phyloP scores from a whole-genome alignment of 2,113 vertebrate genomes.

The Ophthalmotilapia sp. region DNA sequence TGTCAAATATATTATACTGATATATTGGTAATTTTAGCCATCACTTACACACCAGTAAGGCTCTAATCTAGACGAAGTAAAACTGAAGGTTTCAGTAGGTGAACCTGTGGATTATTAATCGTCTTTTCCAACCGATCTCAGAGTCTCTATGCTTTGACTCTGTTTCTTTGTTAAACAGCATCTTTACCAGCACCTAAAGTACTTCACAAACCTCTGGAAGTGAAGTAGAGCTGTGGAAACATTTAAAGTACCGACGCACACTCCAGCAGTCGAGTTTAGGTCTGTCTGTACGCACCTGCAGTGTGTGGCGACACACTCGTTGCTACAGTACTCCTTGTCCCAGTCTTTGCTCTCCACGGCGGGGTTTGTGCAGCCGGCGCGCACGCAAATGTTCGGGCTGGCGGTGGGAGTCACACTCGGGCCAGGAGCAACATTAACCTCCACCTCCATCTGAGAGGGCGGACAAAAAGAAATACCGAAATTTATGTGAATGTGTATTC shows the following conservation, averaged over 20 bases:
- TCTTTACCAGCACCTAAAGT: neutral
- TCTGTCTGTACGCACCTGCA: constrained; percentile 75
- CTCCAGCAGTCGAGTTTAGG: neutral
- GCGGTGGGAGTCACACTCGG: constrained; percentile 23
- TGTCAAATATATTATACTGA: neutral
- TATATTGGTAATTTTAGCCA: neutral
- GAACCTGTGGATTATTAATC: neutral
- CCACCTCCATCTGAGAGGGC: constrained; percentile 80
- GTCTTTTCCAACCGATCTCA: neutral
- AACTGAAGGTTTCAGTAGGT: neutral
- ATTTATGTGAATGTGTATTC: neutral
- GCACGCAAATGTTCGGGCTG: constrained; percentile 75
- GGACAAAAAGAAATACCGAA: neutral
- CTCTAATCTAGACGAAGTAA: neutral
- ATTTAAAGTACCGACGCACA: neutral
- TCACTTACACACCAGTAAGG: neutral
- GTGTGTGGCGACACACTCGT: constrained; percentile 87
- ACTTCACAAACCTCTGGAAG: neutral
- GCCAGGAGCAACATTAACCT: constrained; percentile 75
- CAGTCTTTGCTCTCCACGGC: constrained; percentile 85
- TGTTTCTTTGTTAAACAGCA: neutral
- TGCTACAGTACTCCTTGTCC: constrained; percentile 91
- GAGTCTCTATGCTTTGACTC: accelerated
- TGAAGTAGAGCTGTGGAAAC: neutral
- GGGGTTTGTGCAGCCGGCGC: constrained; percentile 82